Percentiles rank a stretch among this genome's conserved stretches.
Conservation (phyloP, 2,113 vertebrate genomes). For the Sialia sialis region DNA sequence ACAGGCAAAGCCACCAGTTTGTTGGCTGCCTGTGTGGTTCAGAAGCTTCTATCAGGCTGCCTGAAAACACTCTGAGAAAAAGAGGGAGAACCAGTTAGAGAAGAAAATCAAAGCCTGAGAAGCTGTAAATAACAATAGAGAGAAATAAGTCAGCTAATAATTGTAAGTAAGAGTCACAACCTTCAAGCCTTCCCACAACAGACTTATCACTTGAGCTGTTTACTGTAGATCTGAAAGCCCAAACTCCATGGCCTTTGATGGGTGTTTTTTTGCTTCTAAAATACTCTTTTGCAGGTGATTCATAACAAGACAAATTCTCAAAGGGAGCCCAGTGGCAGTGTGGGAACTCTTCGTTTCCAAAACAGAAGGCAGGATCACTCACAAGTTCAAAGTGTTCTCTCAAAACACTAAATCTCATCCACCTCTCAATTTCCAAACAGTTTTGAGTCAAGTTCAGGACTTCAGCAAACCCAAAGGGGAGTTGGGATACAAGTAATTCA, state of each 20-base stretch:
- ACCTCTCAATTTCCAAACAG: not conserved
- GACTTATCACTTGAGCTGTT: slow-evolving; percentile 46
- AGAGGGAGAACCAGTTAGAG: slow-evolving; percentile 50
- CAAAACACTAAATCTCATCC: not conserved
- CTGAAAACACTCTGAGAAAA: slow-evolving; percentile 7
- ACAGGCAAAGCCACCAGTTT: not conserved
- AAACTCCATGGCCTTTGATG: slow-evolving; percentile 31
- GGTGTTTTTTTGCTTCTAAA: slow-evolving; percentile 31
- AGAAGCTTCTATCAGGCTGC: slow-evolving; percentile 40
- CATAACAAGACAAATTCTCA: slow-evolving; percentile 34
- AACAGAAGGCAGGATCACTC: slow-evolving; percentile 38
- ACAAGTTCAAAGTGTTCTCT: slow-evolving; percentile 45
- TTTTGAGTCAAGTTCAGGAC: not conserved
- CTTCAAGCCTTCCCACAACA: slow-evolving; percentile 53
- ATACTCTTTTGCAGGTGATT: slow-evolving; percentile 45
- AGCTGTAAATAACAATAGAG: slow-evolving; percentile 49
- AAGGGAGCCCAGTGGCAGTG: slow-evolving; percentile 8
- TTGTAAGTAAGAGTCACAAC: slow-evolving; percentile 47
- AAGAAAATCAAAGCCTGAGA: slow-evolving; percentile 62
- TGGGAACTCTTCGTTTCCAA: slow-evolving; percentile 42
- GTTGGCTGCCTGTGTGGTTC: not conserved
- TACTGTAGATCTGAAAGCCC: slow-evolving; percentile 37
- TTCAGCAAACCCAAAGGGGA: not conserved
- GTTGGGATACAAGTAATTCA: not conserved
- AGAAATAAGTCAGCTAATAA: slow-evolving; percentile 53